Percentiles rank a stretch among this genome's conserved stretches.
Conservation (phyloP, 2,113 vertebrate species). For the Stigmatopora argus region DNA sequence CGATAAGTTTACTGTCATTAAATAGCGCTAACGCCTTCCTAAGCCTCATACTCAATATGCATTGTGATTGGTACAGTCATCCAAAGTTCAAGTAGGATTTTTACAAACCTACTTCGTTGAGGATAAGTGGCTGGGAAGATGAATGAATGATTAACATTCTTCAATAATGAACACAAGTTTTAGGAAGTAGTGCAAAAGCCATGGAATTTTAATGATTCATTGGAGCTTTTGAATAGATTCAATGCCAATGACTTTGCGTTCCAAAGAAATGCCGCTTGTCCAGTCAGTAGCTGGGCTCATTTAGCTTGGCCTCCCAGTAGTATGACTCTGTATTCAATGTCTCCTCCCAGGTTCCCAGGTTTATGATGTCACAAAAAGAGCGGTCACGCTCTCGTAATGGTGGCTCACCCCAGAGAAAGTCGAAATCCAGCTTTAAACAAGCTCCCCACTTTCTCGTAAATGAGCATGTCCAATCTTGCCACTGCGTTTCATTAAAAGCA, state of each 20-base stretch:
- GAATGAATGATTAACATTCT: background rate
- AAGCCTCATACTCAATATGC: too few relatives aligned
- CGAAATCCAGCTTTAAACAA: constrained; percentile 50
- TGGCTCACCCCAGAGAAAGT: constrained; percentile 51
- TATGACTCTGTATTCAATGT: constrained; percentile 46
- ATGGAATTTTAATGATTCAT: constrained; percentile 36
- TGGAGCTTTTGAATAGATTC: constrained; percentile 26
- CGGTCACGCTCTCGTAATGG: constrained; percentile 44
- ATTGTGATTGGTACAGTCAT: too few relatives aligned
- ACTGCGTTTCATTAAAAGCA: constrained; percentile 67
- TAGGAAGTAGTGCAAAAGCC: constrained; percentile 18
- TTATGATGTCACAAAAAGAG: constrained; percentile 62
- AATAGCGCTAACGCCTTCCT: too few relatives aligned
- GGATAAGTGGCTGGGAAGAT: too few relatives aligned
- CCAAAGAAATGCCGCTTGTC: constrained; percentile 29
- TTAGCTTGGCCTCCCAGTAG: constrained; percentile 47
- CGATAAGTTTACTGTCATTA: too few relatives aligned
- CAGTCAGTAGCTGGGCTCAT: constrained; percentile 38
- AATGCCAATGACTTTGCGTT: constrained; percentile 45
- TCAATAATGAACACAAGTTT: constrained; percentile 5
- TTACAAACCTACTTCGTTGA: too few relatives aligned
- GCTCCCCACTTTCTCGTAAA: constrained; percentile 46
- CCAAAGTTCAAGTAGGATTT: too few relatives aligned
- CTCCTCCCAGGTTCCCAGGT: constrained; percentile 39
- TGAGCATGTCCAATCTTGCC: constrained; percentile 64